These are phyloP conservation scores for Centroberyx gerrardi DNA, from an alignment of 2,797 vertebrate species.

Conservation along the genomic window DNA sequence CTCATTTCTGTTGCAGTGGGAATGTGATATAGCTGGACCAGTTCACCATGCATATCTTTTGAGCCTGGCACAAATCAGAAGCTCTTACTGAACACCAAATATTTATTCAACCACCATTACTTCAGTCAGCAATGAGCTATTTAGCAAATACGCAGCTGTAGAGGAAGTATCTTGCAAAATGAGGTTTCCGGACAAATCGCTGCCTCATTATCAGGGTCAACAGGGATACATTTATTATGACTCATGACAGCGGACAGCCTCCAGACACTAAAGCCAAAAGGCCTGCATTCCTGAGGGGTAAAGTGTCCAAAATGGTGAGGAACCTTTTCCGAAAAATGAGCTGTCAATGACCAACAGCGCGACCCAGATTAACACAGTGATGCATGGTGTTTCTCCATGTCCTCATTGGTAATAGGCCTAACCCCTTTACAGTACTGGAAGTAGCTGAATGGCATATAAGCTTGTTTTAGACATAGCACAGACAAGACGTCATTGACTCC, in stretches of 20 bases:
- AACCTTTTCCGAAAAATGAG: conserved; percentile 2
- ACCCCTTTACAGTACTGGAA: background rate
- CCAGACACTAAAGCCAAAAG: background rate
- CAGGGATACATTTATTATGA: background rate
- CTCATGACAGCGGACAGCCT: background rate
- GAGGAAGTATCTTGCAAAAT: conserved; percentile 30
- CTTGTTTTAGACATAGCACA: background rate
- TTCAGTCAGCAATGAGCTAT: conserved; percentile 37
- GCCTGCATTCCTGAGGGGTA: conserved; percentile 16
- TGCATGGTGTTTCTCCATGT: conserved; percentile 19
- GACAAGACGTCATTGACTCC: conserved; percentile 3
- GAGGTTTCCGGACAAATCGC: conserved; percentile 13
- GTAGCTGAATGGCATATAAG: background rate
- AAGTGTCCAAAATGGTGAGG: conserved; percentile 11
- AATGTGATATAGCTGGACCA: conserved; percentile 24
- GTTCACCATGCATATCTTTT: conserved; percentile 30
- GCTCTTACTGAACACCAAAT: conserved; percentile 6
- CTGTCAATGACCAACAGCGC: conserved; percentile 12
- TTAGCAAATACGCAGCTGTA: conserved; percentile 41
- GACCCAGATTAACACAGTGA: conserved; percentile 14
- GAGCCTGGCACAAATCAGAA: conserved; percentile 11
- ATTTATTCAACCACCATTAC: conserved; percentile 21
- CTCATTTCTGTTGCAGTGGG: conserved; percentile 25
- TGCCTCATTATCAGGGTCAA: conserved; percentile 15
- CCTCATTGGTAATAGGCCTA: background rate